Evolutionary conservation across 2,113 vertebrate species (phyloP).

Genomic region (Blennius ocellaris): DNA sequence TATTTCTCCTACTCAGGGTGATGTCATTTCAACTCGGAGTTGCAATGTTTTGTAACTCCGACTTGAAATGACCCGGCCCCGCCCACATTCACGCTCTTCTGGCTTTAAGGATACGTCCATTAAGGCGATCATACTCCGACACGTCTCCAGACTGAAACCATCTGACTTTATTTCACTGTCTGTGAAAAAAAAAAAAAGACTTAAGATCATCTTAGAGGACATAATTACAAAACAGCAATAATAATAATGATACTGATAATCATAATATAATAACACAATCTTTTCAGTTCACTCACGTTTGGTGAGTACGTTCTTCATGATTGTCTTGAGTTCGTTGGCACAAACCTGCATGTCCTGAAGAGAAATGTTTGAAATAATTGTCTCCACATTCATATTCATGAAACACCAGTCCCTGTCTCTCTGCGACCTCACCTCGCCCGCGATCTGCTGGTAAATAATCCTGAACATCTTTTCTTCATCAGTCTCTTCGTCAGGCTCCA

Average conservation of each 20-base stretch:
- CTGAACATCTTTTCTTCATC: constrained; percentile 92
- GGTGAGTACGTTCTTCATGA: constrained; percentile 90
- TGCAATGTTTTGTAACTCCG: no score
- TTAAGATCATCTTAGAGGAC: no score
- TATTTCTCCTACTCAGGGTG: no score
- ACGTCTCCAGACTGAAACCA: constrained; percentile 94
- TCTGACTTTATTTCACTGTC: constrained; percentile 89
- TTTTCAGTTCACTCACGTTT: constrained; percentile 86
- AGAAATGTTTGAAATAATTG: constrained; percentile 9
- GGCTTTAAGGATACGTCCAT: constrained; percentile 95
- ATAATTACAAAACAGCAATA: no score
- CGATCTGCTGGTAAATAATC: constrained; percentile 92
- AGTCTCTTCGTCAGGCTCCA: constrained; percentile 73
- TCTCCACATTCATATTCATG: background rate
- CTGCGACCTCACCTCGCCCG: constrained; percentile 89
- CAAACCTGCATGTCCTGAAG: constrained; percentile 96
- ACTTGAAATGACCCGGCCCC: no score
- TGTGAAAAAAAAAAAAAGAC: constrained; percentile 56
- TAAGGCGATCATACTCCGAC: constrained; percentile 97
- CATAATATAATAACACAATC: no score
- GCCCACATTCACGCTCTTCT: no score
- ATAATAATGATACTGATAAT: no score
- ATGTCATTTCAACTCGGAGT: no score
- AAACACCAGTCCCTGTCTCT: background rate
- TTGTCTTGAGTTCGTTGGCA: constrained; percentile 91